Percentiles rank a stretch among this genome's conserved stretches.
Conservation (phyloP, 2,113 vertebrate species). For the Pterocles burchelli region DNA sequence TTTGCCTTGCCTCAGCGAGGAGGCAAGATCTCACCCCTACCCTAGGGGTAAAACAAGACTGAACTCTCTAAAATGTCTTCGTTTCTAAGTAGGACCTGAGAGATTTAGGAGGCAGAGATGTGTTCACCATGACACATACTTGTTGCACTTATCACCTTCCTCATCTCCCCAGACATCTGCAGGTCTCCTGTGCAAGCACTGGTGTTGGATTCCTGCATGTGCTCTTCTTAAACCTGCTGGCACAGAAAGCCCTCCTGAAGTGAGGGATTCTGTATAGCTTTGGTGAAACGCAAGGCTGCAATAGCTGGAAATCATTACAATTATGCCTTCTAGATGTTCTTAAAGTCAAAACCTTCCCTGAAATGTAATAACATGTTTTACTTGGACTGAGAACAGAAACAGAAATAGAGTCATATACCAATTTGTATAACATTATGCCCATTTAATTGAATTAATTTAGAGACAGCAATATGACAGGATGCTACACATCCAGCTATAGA, state of each 20-base stretch:
- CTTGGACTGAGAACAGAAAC: constrained; percentile 10
- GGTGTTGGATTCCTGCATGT: neutral
- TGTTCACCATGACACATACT: neutral
- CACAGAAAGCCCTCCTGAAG: neutral
- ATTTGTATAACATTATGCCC: neutral
- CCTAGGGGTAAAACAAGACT: neutral
- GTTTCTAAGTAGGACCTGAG: neutral
- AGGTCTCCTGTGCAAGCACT: neutral
- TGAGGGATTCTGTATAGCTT: neutral
- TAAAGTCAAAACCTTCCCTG: neutral
- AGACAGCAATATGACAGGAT: neutral
- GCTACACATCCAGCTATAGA: neutral
- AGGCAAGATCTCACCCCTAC: neutral
- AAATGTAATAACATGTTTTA: constrained; percentile 2
- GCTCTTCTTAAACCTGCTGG: neutral
- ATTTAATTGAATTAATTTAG: constrained; percentile 34
- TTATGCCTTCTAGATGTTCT: neutral
- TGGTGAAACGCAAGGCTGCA: neutral
- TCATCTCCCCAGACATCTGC: neutral
- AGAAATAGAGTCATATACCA: neutral
- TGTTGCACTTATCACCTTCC: neutral
- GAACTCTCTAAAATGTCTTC: neutral
- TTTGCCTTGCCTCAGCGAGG: neutral
- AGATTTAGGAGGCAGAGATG: neutral
- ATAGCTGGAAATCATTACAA: neutral